These are phyloP conservation scores for Ceyx melanurus DNA, from an alignment of 2,113 vertebrate genomes.

Conservation along the genomic window DNA sequence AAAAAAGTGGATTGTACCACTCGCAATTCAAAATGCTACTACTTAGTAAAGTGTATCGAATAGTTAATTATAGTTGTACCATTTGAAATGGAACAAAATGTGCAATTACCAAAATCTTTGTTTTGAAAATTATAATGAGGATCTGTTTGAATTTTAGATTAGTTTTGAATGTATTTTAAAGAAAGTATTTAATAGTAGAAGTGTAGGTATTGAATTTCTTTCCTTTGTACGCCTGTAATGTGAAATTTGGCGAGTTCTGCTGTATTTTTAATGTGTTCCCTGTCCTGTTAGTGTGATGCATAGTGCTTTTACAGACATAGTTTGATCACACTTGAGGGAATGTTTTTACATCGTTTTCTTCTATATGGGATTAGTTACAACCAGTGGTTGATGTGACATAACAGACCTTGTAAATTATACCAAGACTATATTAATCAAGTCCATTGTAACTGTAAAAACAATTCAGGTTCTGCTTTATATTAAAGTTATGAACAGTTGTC, in stretches of 20 bases:
- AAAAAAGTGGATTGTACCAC: neutral
- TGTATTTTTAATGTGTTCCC: neutral
- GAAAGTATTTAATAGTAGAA: slow-evolving; percentile 1
- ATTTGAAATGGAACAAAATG: neutral
- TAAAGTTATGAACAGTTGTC: neutral
- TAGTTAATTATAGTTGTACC: neutral
- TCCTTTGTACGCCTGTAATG: neutral
- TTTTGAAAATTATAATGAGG: neutral
- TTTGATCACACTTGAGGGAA: neutral
- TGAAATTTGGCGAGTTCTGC: neutral
- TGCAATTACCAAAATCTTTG: neutral
- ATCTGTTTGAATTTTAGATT: neutral
- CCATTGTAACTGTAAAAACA: neutral
- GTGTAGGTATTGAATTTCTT: neutral
- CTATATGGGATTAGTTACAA: neutral
- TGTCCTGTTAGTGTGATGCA: neutral
- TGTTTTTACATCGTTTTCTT: neutral
- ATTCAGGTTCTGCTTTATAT: neutral
- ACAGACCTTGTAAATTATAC: neutral
- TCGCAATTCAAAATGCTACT: neutral
- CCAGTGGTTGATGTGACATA: neutral
- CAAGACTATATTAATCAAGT: neutral
- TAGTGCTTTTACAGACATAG: neutral
- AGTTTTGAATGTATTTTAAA: neutral
- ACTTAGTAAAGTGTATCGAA: neutral